Evolutionary conservation across 2,113 vertebrate genomes (phyloP), one percentile per base, ranked within the genome.

Genomic region (Struthidea cinerea): DNA sequence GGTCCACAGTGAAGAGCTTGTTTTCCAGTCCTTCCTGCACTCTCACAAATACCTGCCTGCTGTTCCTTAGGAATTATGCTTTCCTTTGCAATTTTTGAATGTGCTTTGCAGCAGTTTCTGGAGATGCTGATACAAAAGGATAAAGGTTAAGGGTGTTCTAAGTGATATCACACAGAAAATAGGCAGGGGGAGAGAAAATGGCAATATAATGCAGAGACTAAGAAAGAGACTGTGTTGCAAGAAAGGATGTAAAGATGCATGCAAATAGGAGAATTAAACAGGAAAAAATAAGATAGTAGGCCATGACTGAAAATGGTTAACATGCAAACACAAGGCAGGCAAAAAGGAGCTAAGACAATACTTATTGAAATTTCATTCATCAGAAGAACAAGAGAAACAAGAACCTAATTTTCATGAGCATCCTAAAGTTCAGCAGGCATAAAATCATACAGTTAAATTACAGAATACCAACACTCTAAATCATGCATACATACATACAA

Each of bases 401-500:
- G 68, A 86, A 73, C 52, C 92, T 96, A 93, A 96, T 97, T 97
- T 97, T 96, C 93, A 96, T 46, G 60, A 97, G 64, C 42, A 8
- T 95, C 95, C 94, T 83, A 81, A 96, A 95, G 94, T 94, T 95
- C 96, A 97, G 55, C 44, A 89, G 87, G 95, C 93, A 97, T 96
- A 97, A 98, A 98, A 97, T 97, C 94, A 92, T 90, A 94, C 74
- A 86, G 96, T 95, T 94, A 97, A 97, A 97, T 97, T 96, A 97
- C 68, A 85, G 96, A 97, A 98, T 96, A 92, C 94, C 90, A 97
- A 88, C 89, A 89, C 77, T 97, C 87, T 96, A 96, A 97, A 96
- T 97, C 97, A 97, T 83, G 96, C 97, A 98, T 98, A 94, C 89
- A 98, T 97, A 97, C 97, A 98, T 97, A 97, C 82, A 98, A 98